Evolutionary conservation across 2,888 invertebrate genomes (phyloP).

Genomic region (Drosophila koepferae): DNA sequence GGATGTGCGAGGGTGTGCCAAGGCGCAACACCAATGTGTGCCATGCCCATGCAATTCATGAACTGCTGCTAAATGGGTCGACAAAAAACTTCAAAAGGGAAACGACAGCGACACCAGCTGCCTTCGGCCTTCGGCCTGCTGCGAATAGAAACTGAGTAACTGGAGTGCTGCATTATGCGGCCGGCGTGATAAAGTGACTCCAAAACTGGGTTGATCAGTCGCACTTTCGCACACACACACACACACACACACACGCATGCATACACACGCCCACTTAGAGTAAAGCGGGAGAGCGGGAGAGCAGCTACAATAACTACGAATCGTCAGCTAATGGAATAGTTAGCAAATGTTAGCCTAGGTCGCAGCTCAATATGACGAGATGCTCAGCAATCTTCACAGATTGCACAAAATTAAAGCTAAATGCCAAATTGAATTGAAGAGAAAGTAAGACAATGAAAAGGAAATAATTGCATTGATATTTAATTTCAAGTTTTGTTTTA

Average conservation of each 20-base stretch:
- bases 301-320: background rate
- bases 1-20: background rate
- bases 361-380: background rate
- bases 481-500: too few relatives aligned
- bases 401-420: background rate
- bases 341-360: constrained; percentile 3
- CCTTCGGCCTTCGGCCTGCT: constrained; percentile 17
- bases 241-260: background rate
- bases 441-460: background rate
- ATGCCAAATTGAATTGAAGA: background rate
- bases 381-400: background rate
- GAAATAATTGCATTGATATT: too few relatives aligned
- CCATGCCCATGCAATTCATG: constrained; percentile 74
- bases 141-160: constrained; percentile 56
- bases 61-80: constrained; percentile 76
- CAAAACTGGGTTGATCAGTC: constrained; percentile 70
- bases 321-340: constrained; percentile 9
- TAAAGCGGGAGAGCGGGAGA: too few relatives aligned
- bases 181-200: constrained; percentile 73
- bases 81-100: constrained; percentile 78
- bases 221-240: constrained; percentile 1
- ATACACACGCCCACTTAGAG: background rate
- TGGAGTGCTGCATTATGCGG: constrained; percentile 67
- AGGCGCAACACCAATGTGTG: constrained; percentile 38
- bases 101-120: constrained; percentile 53